These are phyloP conservation scores for Stegostoma tigrinum DNA, from an alignment of 2,113 vertebrate genomes.

Conservation along the genomic window DNA sequence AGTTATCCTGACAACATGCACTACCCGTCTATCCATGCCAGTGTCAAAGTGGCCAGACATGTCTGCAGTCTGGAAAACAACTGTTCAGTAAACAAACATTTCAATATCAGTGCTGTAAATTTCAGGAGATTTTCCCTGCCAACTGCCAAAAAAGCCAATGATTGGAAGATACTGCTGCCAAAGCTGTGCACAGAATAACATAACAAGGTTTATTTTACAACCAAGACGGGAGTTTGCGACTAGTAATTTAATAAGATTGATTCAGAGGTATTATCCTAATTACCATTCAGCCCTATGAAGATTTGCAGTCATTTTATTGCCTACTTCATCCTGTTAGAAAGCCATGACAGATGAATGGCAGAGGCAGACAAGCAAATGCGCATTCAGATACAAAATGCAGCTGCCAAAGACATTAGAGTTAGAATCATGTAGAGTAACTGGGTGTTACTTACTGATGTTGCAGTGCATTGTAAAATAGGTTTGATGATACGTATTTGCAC, in stretches of 20 bases:
- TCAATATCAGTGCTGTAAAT: neutral
- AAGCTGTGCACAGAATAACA: neutral
- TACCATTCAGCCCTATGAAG: neutral
- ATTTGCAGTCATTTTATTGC: constrained; percentile 16
- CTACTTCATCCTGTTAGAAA: constrained; percentile 22
- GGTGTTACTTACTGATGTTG: too few relatives aligned
- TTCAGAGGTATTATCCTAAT: neutral
- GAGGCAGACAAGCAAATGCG: neutral
- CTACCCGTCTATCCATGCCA: neutral
- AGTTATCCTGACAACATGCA: neutral
- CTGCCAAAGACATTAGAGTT: constrained; percentile 3
- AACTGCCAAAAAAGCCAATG: neutral
- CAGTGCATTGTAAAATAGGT: neutral
- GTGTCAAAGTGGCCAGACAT: neutral
- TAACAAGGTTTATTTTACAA: neutral
- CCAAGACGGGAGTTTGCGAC: neutral
- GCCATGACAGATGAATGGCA: neutral
- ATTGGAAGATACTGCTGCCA: neutral
- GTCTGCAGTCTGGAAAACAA: neutral
- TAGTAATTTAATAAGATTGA: neutral
- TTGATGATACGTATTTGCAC: neutral
- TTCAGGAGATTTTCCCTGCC: neutral
- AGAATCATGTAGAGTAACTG: neutral
- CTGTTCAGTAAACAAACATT: neutral
- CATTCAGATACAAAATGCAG: neutral